Evolutionary conservation across 2,113 vertebrate genomes (phyloP), one percentile per base, ranked within the genome.

Genomic region (Mungos mungo): DNA sequence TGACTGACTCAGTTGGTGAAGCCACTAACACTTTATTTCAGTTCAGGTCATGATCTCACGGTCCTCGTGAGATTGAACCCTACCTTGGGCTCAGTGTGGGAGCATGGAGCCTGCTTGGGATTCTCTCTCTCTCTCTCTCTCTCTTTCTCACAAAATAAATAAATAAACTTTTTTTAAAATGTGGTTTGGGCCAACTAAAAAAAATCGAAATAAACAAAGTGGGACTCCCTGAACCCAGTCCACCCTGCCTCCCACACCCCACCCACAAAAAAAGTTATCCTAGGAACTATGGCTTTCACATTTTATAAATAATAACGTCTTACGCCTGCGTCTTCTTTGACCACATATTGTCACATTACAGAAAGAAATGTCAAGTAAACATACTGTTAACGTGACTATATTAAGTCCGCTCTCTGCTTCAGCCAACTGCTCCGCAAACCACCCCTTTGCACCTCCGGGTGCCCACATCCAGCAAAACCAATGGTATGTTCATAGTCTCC

Each of bases 311-410:
- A 99, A 98, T 99, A 99, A 99, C 98, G 98, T 99, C 98, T 98
- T 98, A 98, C 98, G 99, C 99, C 98, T 98, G 98, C 98, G 98
- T 97, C 98, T 97, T 99, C 98, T 99, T 97, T 97, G 98, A 98
- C 98, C 98, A 99, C 99, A 99, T 98, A 99, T 98, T 98, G 98
- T 99, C 98, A 99, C 98, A 98, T 99, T 99, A 99, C 98, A 99
- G 99, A 99, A 99, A 99, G 98, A 99, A 98, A 99, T 98, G 98
- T 99, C 99, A 99, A 99, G 98, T 99, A 99, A 99, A 99, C 99
- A 99, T 98, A 99, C 98, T 98, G 99, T 99, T 99, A 99, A 99
- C 98, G 98, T 99, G 98, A 99, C 99, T 98, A 99, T 98, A 98
- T 98, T 99, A 99, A 98, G 99, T 99, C 98, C 98, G 98, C 98